Conservation (phyloP, 2,888 invertebrate genomes). For the Odontocerum albicorne region DNA sequence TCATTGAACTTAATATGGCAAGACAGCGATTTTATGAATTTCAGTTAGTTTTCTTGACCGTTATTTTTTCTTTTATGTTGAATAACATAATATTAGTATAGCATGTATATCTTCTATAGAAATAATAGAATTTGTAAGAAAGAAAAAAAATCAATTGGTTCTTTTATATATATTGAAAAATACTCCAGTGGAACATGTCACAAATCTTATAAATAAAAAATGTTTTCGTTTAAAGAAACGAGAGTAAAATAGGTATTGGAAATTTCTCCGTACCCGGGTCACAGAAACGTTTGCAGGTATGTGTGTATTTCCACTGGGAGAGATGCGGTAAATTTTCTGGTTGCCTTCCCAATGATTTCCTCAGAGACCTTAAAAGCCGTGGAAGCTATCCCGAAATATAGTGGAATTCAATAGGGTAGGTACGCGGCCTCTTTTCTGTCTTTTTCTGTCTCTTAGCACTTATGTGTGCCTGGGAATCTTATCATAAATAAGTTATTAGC, state of each 20-base stretch:
- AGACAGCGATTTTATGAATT: too few species aligned
- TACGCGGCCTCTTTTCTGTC: conserved; percentile 27
- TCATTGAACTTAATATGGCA: too few species aligned
- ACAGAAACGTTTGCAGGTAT: conserved; percentile 35
- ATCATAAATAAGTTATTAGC: conserved; percentile 35
- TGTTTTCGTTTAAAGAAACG: neutral
- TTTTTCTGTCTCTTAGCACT: conserved; percentile 36
- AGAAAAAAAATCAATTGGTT: neutral
- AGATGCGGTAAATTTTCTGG: conserved; percentile 64
- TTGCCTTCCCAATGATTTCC: conserved; percentile 79
- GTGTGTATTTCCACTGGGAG: conserved; percentile 24
- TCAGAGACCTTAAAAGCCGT: conserved; percentile 61
- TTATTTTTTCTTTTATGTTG: too few species aligned
- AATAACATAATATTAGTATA: too few species aligned
- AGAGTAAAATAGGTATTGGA: neutral
- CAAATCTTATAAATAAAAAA: too few species aligned
- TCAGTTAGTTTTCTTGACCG: too few species aligned
- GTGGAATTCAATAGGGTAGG: conserved; percentile 55
- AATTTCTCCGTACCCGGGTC: conserved; percentile 29
- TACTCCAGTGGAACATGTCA: too few species aligned
- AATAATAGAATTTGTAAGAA: too few species aligned
- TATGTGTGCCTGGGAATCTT: conserved; percentile 28
- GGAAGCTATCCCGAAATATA: conserved; percentile 50
- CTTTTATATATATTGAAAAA: too few species aligned
- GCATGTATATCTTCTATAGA: too few species aligned